Conservation (phyloP, 2,113 vertebrate genomes). For the Xenotilapia caudafasciata region DNA sequence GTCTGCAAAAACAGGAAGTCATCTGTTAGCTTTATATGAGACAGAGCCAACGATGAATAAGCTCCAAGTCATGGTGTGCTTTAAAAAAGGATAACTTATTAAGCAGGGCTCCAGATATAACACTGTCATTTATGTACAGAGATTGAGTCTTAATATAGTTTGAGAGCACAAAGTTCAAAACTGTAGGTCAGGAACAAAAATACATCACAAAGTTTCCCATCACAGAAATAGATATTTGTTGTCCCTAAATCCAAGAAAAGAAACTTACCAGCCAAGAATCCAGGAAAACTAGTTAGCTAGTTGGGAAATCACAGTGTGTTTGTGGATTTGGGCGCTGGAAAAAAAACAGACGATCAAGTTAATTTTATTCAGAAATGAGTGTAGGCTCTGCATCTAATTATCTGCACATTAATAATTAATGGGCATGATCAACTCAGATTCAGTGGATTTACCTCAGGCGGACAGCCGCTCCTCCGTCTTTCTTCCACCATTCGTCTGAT, state of each 20-base stretch:
- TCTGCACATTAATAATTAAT: conserved; percentile 10
- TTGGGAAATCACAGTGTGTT: conserved; percentile 8
- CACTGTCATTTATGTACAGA: neutral
- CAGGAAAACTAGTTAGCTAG: conserved; percentile 18
- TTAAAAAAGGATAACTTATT: neutral
- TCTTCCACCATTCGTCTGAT: conserved; percentile 56
- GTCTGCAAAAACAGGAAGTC: conserved; percentile 52
- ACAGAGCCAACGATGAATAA: neutral
- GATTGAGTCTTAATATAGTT: conserved; percentile 11
- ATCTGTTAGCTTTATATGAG: conserved; percentile 7
- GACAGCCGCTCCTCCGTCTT: conserved; percentile 50
- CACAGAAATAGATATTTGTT: conserved; percentile 15
- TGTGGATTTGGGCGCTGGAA: conserved; percentile 27
- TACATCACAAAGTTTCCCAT: neutral
- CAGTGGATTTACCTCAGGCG: conserved; percentile 56
- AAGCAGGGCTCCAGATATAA: neutral
- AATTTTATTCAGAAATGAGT: neutral
- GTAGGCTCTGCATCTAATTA: conserved; percentile 2
- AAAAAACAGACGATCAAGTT: neutral
- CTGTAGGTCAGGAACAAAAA: conserved; percentile 12
- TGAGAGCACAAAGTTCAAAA: neutral
- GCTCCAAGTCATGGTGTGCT: neutral
- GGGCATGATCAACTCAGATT: conserved; percentile 31
- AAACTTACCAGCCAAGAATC: conserved; percentile 45
- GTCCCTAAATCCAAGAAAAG: neutral